Percentiles rank a stretch among this genome's conserved stretches.
These are phyloP conservation scores for Rambutsinella grinnellia DNA, from an alignment of 2,888 invertebrate genomes.

Conservation along the genomic window DNA sequence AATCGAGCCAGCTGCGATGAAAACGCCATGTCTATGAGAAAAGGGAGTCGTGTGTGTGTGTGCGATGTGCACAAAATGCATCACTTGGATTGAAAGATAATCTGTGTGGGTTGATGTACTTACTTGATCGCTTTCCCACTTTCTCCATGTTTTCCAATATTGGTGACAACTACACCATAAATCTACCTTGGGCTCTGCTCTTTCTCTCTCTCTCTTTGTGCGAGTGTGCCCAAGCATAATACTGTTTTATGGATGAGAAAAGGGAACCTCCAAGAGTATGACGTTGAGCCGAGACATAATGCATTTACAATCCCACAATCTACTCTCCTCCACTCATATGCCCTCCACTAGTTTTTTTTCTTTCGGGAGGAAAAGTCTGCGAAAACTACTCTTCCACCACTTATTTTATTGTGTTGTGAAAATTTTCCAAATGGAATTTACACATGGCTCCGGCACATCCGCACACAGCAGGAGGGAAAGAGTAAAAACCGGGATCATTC, in stretches of 20 bases:
- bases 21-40: not conserved
- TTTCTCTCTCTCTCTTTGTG: conserved; percentile 22
- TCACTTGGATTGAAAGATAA: conserved; percentile 48
- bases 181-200: conserved; percentile 28
- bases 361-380: not conserved
- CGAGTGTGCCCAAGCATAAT: conserved; percentile 41
- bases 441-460: conserved; percentile 21
- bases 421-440: conserved; percentile 34
- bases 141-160: conserved; percentile 23
- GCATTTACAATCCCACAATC: not conserved
- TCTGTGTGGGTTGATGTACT: conserved; percentile 50
- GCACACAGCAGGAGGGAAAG: conserved; percentile 3
- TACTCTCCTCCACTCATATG: conserved; percentile 7
- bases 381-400: conserved; percentile 7
- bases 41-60: conserved; percentile 10
- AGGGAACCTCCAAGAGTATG: not conserved
- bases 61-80: conserved; percentile 39
- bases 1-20: not conserved
- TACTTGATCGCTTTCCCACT: conserved; percentile 50
- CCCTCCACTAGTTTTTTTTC: not conserved
- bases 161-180: conserved; percentile 49
- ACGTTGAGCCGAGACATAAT: not conserved
- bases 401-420: conserved; percentile 38
- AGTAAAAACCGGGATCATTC: not conserved
- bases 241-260: conserved; percentile 46